A percentile compares a stretch with the other conserved stretches of the same genome.
These are phyloP conservation scores for Platichthys flesus DNA, from an alignment of 2,113 vertebrate species.

Conservation along the genomic window DNA sequence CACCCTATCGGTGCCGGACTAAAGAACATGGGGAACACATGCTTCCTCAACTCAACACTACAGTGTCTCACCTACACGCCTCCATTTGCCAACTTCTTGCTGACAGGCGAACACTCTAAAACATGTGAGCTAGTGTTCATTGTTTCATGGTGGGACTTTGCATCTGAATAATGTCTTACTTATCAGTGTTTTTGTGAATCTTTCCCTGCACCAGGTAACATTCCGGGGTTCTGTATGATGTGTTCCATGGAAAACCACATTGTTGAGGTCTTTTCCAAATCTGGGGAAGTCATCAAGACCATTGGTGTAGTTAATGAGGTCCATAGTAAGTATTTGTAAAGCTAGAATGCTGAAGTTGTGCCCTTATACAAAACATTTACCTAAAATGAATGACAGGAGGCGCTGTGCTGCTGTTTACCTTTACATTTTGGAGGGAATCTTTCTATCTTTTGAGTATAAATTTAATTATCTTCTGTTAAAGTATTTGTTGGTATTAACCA, in stretches of 20 bases:
- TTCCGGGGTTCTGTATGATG: slow-evolving; percentile 97
- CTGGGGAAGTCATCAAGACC: slow-evolving; percentile 93
- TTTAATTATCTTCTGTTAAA: not conserved
- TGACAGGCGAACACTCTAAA: slow-evolving; percentile 95
- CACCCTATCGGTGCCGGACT: slow-evolving; percentile 94
- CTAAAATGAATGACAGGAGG: slow-evolving; percentile 32
- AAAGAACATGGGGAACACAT: slow-evolving; percentile 96
- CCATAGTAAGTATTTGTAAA: slow-evolving; percentile 79
- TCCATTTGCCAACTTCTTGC: slow-evolving; percentile 94
- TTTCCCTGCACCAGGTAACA: slow-evolving; percentile 83
- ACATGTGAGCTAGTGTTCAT: slow-evolving; percentile 83
- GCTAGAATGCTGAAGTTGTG: not conserved
- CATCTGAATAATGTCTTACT: not conserved
- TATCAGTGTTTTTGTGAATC: slow-evolving; percentile 8
- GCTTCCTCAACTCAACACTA: slow-evolving; percentile 95
- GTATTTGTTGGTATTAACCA: not conserved
- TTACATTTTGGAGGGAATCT: slow-evolving; percentile 62
- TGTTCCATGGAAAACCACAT: slow-evolving; percentile 96
- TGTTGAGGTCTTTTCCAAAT: slow-evolving; percentile 91
- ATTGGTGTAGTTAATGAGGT: slow-evolving; percentile 93
- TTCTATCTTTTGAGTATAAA: not conserved
- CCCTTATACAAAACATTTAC: not conserved
- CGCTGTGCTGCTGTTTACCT: slow-evolving; percentile 40
- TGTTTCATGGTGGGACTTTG: not conserved
- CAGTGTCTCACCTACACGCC: slow-evolving; percentile 96